Percentiles rank a stretch among this genome's conserved stretches.
Evolutionary conservation across 2,113 vertebrate genomes (phyloP).

Genomic region (Cygnus atratus): DNA sequence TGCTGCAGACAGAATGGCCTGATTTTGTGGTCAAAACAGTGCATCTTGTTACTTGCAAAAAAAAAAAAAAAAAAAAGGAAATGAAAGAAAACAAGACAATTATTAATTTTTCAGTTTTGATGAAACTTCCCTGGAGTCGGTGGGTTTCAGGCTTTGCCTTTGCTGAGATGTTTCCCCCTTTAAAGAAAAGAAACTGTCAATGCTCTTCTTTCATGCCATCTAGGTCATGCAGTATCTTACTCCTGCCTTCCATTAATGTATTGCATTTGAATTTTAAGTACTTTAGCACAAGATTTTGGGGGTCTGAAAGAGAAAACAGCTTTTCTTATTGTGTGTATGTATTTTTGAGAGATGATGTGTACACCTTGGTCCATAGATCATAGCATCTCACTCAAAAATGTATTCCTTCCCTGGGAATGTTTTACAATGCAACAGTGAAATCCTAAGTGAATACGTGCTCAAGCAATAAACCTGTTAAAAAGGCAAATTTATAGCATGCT

Average conservation of each 20-base stretch:
- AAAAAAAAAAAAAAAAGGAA: background rate
- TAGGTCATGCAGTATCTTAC: background rate
- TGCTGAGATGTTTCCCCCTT: background rate
- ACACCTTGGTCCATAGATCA: background rate
- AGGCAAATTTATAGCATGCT: constrained; percentile 41
- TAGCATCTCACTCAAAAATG: constrained; percentile 33
- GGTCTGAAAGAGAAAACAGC: background rate
- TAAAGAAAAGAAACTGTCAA: background rate
- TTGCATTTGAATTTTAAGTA: background rate
- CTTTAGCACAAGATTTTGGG: background rate
- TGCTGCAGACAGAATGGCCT: background rate
- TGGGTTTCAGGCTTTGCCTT: background rate
- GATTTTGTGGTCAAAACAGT: background rate
- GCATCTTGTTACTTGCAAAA: background rate
- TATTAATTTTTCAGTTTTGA: background rate
- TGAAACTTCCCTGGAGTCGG: background rate
- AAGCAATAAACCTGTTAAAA: constrained; percentile 48
- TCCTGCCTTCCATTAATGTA: background rate
- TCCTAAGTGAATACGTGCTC: constrained; percentile 43
- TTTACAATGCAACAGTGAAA: constrained; percentile 50
- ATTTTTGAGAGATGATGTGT: background rate
- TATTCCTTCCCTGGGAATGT: background rate
- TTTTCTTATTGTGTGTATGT: background rate
- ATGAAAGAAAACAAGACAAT: background rate
- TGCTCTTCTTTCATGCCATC: background rate